These are phyloP conservation scores for Drosophila equinoxialis DNA, from an alignment of 1,140 invertebrate genomes.

Conservation along the genomic window DNA sequence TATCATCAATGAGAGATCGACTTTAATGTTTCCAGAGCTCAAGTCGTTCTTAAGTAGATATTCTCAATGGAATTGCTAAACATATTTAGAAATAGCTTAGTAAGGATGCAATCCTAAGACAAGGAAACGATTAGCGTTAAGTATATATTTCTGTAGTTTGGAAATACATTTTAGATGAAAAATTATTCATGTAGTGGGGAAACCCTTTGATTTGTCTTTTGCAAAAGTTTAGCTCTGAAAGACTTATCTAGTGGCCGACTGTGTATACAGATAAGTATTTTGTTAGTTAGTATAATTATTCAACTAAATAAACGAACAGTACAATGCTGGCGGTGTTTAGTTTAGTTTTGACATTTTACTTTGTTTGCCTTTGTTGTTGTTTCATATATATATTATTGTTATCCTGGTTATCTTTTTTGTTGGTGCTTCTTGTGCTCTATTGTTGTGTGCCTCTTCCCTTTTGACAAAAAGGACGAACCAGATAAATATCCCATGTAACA, in stretches of 20 bases:
- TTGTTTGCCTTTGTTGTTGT: not conserved
- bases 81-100: no score
- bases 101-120: no score
- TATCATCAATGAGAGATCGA: no score
- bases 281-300: conserved; percentile 25
- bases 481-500: not conserved
- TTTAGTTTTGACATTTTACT: conserved; percentile 1
- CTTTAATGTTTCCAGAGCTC: no score
- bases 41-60: no score
- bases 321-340: conserved; percentile 50
- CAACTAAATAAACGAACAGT: conserved; percentile 25
- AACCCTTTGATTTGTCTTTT: no score
- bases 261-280: not conserved
- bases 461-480: conserved; percentile 11
- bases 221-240: no score
- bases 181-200: no score
- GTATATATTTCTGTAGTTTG: no score
- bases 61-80: no score
- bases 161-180: no score
- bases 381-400: not conserved
- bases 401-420: conserved; percentile 18
- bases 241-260: not conserved
- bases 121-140: no score
- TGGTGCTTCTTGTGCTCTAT: conserved; percentile 15
- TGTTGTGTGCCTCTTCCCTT: conserved; percentile 16